A percentile compares a stretch with the other conserved stretches of the same genome.
These are phyloP conservation scores for Malurus melanocephalus DNA, from an alignment of 2,113 vertebrate species.

Conservation along the genomic window DNA sequence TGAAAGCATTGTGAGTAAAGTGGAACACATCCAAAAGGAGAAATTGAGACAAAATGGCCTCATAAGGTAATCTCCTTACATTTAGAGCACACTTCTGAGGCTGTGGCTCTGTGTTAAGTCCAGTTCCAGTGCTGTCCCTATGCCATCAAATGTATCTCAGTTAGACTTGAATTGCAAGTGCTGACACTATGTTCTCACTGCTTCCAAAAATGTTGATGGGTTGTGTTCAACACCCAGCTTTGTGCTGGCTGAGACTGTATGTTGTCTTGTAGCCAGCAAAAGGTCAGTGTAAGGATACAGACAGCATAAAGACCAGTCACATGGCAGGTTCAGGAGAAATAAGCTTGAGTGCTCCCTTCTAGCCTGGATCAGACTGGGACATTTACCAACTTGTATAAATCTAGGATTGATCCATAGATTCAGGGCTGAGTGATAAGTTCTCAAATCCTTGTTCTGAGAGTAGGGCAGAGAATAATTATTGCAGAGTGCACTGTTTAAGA, in stretches of 20 bases:
- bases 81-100: not conserved
- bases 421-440: fast-evolving
- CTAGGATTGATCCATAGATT: not conserved
- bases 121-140: not conserved
- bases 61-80: slow-evolving; percentile 10
- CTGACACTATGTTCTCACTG: not conserved
- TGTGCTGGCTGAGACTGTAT: not conserved
- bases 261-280: not conserved
- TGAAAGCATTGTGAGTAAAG: not conserved
- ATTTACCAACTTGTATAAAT: not conserved
- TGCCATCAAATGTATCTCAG: not conserved
- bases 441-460: not conserved
- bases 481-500: not conserved
- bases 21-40: slow-evolving; percentile 21
- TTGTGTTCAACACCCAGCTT: not conserved
- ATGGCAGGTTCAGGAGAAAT: not conserved
- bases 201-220: not conserved
- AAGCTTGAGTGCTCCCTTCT: not conserved
- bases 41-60: slow-evolving; percentile 12
- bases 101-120: not conserved
- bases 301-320: not conserved
- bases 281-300: slow-evolving; percentile 11
- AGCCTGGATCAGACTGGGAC: not conserved
- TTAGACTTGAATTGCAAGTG: not conserved
- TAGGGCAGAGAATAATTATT: not conserved